A percentile compares a stretch with the other conserved stretches of the same genome.
Evolutionary conservation across 1,140 invertebrate species (phyloP).

Genomic region (Lasaia peninsularis): DNA sequence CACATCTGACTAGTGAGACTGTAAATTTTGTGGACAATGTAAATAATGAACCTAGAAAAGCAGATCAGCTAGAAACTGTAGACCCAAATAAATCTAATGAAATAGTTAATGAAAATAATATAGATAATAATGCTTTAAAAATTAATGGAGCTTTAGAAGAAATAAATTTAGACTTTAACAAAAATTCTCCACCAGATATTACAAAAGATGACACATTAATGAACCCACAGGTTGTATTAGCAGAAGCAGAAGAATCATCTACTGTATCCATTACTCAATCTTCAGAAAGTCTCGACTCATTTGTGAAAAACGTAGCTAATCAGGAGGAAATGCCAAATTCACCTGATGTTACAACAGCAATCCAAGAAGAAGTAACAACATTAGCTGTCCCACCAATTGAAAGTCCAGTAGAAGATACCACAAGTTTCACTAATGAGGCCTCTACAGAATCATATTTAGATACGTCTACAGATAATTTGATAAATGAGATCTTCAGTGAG

Average conservation of each 20-base stretch:
- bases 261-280: slow-evolving; percentile 23
- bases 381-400: slow-evolving; percentile 15
- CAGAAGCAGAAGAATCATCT: neutral
- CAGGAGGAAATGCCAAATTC: neutral
- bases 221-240: neutral
- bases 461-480: slow-evolving; percentile 25
- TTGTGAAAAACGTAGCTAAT: slow-evolving; percentile 12
- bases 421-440: slow-evolving; percentile 14
- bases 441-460: slow-evolving; percentile 18
- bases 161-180: slow-evolving; percentile 8
- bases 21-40: slow-evolving; percentile 1
- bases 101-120: slow-evolving; percentile 16
- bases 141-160: slow-evolving; percentile 19
- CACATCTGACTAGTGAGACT: slow-evolving; percentile 22
- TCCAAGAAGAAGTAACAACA: slow-evolving; percentile 11
- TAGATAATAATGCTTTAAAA: slow-evolving; percentile 19
- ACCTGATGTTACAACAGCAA: neutral
- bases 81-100: slow-evolving; percentile 3
- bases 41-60: slow-evolving; percentile 1
- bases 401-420: slow-evolving; percentile 9
- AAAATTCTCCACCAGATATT: slow-evolving; percentile 3
- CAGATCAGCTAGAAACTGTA: slow-evolving; percentile 6
- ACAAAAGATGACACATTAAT: slow-evolving; percentile 16
- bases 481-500: slow-evolving; percentile 32
- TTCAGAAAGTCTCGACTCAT: slow-evolving; percentile 13